Evolutionary conservation across 2,888 invertebrate species (phyloP), one percentile per base, ranked within the genome.

Genomic region (Agonopterix alstromeriana): DNA sequence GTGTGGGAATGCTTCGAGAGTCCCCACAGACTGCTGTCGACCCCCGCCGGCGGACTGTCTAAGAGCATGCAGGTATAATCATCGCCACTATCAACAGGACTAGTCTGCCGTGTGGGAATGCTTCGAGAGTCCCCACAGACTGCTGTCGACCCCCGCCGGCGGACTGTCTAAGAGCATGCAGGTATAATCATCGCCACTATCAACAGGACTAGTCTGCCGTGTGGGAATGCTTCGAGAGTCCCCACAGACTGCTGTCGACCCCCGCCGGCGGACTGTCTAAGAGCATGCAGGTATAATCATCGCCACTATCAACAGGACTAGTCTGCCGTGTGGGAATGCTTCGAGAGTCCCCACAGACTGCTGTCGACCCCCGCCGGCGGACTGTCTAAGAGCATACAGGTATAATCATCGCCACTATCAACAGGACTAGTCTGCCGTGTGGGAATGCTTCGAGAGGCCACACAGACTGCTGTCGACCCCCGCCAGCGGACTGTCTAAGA

Each of bases 51-150:
- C 17, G 17, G 17, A 17, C 17, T 17, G 46, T 93, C 94, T 0
- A 95, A 95, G 70, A 92, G 93, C 53, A 94, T 95, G 94, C 92
- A 93, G 88, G 17, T 17, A 17, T 17, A 1, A 14, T 14, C 3
- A 17, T 17, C 17, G 3, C 17, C 17, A 17, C 17, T 17, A 17
- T 17, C 93, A 93, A 58, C 94, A 95, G 58, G 96, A 97, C 73
- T 96, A 96, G 96, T 93, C 94, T 8, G 90, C 94, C 27, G 92
- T 96, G 8, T 95, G 94, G 92, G 94, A 95, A 53, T 95, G 94
- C 67, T 96, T 96, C 68, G 95, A 96, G 63, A 93, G 93, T 68
- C 96, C 96, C 0, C 92, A 95, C 64, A 90, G 92, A 9, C 73
- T 95, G 41, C 83, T 95, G 11, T 92, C 93, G 83, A 95, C 17